Percentiles rank a stretch among this genome's conserved stretches.
Evolutionary conservation across 2,888 invertebrate species (phyloP).

Genomic region (Syritta pipiens): DNA sequence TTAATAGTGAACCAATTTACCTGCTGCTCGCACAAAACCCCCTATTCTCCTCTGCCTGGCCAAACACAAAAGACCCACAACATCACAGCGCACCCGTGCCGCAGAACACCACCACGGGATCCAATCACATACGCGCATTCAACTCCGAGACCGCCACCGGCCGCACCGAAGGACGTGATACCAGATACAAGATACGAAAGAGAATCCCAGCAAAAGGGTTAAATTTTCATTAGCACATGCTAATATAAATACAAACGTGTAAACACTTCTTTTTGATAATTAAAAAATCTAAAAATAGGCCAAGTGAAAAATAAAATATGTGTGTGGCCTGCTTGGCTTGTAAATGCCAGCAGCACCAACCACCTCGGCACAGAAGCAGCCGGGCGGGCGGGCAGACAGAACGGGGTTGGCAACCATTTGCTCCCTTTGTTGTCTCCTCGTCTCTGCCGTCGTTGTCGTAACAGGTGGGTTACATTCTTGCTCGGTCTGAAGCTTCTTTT

Average conservation of each 20-base stretch:
- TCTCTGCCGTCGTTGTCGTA: constrained; percentile 38
- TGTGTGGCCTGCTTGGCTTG: constrained; percentile 27
- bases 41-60: background rate
- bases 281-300: constrained; percentile 60
- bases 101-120: background rate
- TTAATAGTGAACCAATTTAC: constrained; percentile 35
- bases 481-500: constrained; percentile 18
- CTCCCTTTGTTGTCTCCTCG: constrained; percentile 25
- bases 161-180: background rate
- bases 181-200: background rate
- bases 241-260: constrained; percentile 40
- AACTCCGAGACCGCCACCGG: background rate
- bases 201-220: constrained; percentile 44
- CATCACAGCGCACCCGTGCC: background rate
- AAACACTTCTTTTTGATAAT: constrained; percentile 55
- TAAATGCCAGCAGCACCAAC: constrained; percentile 42
- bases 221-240: constrained; percentile 57
- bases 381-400: background rate
- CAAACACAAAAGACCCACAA: constrained; percentile 22
- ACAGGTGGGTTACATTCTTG: constrained; percentile 65
- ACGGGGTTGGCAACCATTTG: constrained; percentile 11
- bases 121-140: constrained; percentile 13
- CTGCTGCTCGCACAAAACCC: background rate
- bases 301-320: constrained; percentile 34
- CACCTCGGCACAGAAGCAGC: constrained; percentile 11